Evolutionary conservation across 1,140 invertebrate species (phyloP).

Genomic region (Popillia japonica): DNA sequence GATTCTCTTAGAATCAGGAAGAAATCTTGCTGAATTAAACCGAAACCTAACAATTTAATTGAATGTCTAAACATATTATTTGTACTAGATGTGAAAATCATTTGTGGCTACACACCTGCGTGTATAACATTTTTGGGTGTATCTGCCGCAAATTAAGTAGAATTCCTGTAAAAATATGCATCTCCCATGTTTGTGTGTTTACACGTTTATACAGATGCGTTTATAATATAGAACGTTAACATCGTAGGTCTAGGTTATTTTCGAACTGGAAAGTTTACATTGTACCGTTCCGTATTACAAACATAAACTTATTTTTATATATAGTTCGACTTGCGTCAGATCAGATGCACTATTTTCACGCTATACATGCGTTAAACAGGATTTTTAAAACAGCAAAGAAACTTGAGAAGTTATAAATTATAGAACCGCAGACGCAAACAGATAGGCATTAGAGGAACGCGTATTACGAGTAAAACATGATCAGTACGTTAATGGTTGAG

Average conservation of each 20-base stretch:
- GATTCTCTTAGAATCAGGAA: too few species aligned
- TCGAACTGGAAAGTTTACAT: conserved; percentile 31
- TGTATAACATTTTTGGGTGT: background rate
- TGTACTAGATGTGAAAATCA: too few species aligned
- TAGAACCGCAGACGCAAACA: too few species aligned
- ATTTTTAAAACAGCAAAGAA: background rate
- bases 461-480: too few species aligned
- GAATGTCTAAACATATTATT: too few species aligned
- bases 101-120: background rate
- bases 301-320: conserved; percentile 31
- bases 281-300: conserved; percentile 17
- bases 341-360: conserved; percentile 8
- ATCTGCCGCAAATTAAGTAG: background rate
- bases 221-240: conserved; percentile 34
- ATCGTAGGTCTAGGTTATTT: conserved; percentile 33
- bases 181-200: conserved; percentile 17
- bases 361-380: background rate
- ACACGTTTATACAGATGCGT: conserved; percentile 31
- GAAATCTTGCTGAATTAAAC: too few species aligned
- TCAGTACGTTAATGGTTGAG: too few species aligned
- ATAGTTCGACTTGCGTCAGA: background rate
- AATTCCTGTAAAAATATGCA: conserved; percentile 32
- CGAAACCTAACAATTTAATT: too few species aligned
- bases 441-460: too few species aligned
- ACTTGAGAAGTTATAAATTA: too few species aligned